Evolutionary conservation across 2,888 invertebrate genomes (phyloP).

Genomic region (Synergus umbraculus): DNA sequence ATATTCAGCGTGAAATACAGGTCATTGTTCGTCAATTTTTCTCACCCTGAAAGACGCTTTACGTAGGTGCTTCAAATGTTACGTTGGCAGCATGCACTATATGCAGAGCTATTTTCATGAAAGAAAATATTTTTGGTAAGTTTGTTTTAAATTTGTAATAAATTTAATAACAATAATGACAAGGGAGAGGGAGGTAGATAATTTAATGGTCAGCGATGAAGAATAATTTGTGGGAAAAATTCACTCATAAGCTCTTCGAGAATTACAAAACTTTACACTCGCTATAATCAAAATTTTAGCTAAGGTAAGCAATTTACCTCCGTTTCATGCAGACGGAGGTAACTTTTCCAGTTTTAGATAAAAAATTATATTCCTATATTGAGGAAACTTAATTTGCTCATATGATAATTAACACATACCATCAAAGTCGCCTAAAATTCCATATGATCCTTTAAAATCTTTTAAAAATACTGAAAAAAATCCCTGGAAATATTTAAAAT

Average conservation of each 20-base stretch:
- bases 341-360: too few relatives aligned
- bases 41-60: constrained; percentile 48
- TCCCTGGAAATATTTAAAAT: too few relatives aligned
- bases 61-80: constrained; percentile 55
- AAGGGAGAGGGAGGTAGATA: background rate
- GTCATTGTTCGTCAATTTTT: constrained; percentile 49
- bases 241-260: background rate
- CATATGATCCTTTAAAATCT: too few relatives aligned
- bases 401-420: too few relatives aligned
- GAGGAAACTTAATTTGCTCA: too few relatives aligned
- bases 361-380: too few relatives aligned
- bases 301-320: too few relatives aligned
- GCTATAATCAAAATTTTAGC: too few relatives aligned
- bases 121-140: constrained; percentile 31
- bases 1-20: constrained; percentile 43
- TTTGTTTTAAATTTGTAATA: constrained; percentile 3
- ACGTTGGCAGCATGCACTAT: constrained; percentile 62
- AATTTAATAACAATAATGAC: background rate
- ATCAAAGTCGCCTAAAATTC: too few relatives aligned
- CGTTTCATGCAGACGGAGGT: too few relatives aligned
- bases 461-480: too few relatives aligned
- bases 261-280: background rate
- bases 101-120: constrained; percentile 60
- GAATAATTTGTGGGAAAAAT: background rate
- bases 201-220: background rate